phyloP scores from a whole-genome alignment of 1,140 invertebrate species.

The Dolichoris vasculosae region DNA sequence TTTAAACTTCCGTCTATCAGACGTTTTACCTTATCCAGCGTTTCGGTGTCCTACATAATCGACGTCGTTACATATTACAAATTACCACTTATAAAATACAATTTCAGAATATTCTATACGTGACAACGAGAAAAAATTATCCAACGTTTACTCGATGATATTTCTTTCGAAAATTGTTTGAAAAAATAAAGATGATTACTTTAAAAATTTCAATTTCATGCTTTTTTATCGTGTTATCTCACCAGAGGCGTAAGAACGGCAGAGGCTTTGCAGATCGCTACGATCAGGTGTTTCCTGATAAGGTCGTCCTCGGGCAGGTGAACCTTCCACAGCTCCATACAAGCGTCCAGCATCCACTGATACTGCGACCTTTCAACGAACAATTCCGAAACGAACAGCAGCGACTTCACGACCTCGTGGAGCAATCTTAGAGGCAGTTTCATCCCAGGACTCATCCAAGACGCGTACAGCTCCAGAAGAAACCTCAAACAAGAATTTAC shows the following conservation, averaged over 20 bases:
- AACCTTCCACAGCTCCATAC: slow-evolving; percentile 78
- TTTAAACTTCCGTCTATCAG: slow-evolving; percentile 80
- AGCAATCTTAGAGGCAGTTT: slow-evolving; percentile 78
- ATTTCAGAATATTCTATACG: not conserved
- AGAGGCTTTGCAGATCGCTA: slow-evolving; percentile 82
- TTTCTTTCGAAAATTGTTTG: too few relatives aligned
- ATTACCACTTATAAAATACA: not conserved
- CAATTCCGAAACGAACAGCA: slow-evolving; percentile 82
- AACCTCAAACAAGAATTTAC: slow-evolving; percentile 91
- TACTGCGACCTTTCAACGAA: slow-evolving; percentile 83
- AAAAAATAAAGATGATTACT: too few relatives aligned
- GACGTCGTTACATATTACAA: not conserved
- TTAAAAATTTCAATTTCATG: too few relatives aligned
- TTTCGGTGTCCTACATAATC: slow-evolving; percentile 74
- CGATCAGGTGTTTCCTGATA: slow-evolving; percentile 80
- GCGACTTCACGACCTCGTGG: slow-evolving; percentile 81
- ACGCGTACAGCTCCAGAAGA: slow-evolving; percentile 86
- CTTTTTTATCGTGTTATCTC: slow-evolving; percentile 47
- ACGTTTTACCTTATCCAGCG: slow-evolving; percentile 78
- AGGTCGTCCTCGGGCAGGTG: slow-evolving; percentile 83
- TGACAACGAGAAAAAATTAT: too few relatives aligned
- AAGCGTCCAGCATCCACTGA: slow-evolving; percentile 83
- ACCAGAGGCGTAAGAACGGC: slow-evolving; percentile 79
- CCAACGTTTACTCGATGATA: too few relatives aligned
- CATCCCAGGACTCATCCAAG: slow-evolving; percentile 79